Evolutionary conservation across 2,113 vertebrate species (phyloP), one percentile per base, ranked within the genome.

Genomic region (Boleophthalmus pectinirostris): DNA sequence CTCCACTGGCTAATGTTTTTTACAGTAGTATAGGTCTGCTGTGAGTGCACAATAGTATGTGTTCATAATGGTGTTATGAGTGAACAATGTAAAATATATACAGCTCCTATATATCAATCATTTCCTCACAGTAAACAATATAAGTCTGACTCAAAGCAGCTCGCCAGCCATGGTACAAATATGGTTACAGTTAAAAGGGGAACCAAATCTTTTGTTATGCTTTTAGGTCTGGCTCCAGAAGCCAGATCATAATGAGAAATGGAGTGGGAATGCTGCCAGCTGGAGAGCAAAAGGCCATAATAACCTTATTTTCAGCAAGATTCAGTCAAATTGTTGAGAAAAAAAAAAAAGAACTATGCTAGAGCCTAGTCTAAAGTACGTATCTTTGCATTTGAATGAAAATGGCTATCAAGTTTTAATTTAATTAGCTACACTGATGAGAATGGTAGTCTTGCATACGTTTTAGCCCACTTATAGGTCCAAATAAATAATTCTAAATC

Each of bases 141-240:
- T 53, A 71, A 10, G 51, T 54, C n/a, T 45, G 25, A 58, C 54
- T 60, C 51, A 33, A 13, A 73, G 38, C 68, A 7, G 43, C 18
- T 46, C 33, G 49, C 47, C 56, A 1, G 12, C 18, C 35, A 68
- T 9, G 38, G 15, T 57, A 81, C 64, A 81, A 82, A 88, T 80
- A 78, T 77, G 68, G 68, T 75, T 83, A 70, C 63, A 74, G 73
- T 74, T 54, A 9, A 16, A 69, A 46, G 47, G 69, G 69, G 65
- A 71, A 79, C 61, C 3, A 88, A 89, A 82, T 83, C 83, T 45
- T 85, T 87, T 88, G 82, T 87, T 87, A 72, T 82, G 70, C 66
- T 79, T 85, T 80, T 66, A 69, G 73, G n/a, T 68, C n/a, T 72
- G 10, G 63, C 60, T 60, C 54, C 45, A 29, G 45, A 73, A 75